Base-by-base conservation (phyloP, 2,888 invertebrate species). In the Helobdella robusta region DNA sequence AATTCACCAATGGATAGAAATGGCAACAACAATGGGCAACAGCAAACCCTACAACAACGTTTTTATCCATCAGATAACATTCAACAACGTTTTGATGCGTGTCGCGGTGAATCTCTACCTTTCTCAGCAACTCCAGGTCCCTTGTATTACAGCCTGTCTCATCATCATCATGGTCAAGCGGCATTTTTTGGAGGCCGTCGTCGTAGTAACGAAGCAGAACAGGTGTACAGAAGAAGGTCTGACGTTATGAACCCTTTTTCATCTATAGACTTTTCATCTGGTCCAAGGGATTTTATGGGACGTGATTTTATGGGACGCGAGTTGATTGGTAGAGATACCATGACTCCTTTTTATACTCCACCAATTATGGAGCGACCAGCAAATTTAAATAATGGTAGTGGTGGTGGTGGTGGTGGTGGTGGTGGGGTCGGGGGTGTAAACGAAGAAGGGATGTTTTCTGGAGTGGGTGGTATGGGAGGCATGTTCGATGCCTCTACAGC, bases 71-170 rank as follows among this genome's bases (percentile, higher is more conserved):
- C 59, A 5, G 46, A 62, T 18, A 48, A 36, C 50, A 28, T 5
- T 4, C 62, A 62, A 5, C 62, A 62, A 34, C 25, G 62, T 32
- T 62, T 62, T 44, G 62, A 62, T n/a, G 62, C 62, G 8, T 62
- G 62, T n/a, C 40, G 62, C 18, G 62, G 62, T 20, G 62, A 62
- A 11, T 32, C 46, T 25, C 50, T 62, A 3, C 62, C 62, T 30
- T 62, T 62, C 62, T 48, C 62, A 44, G 62, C 62, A 5, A 50
- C 48, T 62, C 62, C 62, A 3, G 46, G 62, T 46, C 62, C 62
- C 5, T 35, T 62, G 8, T 62, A 62, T 35, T 62, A 62, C 50
- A 62, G 62, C 50, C 50, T 62, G 46, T 62, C 62, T 11, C 54
- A 54, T 32, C n/a, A n/a, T n/a, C 56, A 56, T 30, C 30, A 48